Percentiles rank a stretch among this genome's conserved stretches.
phyloP scores from a whole-genome alignment of 2,888 invertebrate species.

The Campaea margaritaria region DNA sequence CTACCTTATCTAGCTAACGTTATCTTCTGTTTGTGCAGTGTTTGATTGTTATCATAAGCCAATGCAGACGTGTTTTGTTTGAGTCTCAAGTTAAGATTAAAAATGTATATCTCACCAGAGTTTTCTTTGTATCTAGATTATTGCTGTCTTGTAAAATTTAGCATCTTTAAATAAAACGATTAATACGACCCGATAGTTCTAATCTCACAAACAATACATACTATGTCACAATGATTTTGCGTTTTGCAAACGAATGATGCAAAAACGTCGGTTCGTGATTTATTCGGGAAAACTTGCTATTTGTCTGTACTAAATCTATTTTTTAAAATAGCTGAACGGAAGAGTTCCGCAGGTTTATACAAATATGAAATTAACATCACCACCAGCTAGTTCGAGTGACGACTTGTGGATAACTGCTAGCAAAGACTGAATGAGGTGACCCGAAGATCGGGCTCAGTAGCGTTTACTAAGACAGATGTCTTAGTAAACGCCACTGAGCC shows the following conservation, averaged over 20 bases:
- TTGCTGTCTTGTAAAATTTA: background rate
- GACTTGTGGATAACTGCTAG: too few relatives aligned
- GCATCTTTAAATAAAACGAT: background rate
- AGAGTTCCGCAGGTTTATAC: background rate
- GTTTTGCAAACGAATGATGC: background rate
- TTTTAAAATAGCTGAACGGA: background rate
- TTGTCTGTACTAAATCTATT: too few relatives aligned
- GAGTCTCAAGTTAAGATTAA: background rate
- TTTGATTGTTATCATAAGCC: slow-evolving; percentile 7
- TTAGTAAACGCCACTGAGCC: too few relatives aligned
- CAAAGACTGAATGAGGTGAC: too few relatives aligned
- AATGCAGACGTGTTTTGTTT: slow-evolving; percentile 1
- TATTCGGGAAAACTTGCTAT: background rate
- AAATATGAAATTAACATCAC: too few relatives aligned
- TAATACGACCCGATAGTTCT: too few relatives aligned
- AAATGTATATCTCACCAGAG: background rate
- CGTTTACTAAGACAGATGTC: too few relatives aligned
- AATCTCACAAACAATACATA: background rate
- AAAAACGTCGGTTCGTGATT: background rate
- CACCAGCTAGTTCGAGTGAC: too few relatives aligned
- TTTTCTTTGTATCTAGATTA: background rate
- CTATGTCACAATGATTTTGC: slow-evolving; percentile 1
- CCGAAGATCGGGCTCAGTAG: too few relatives aligned
- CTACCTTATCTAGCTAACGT: slow-evolving; percentile 11
- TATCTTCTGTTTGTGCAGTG: slow-evolving; percentile 4